Conservation (phyloP, 2,797 vertebrate genomes). For the Parauchenoglanis punctatus region DNA sequence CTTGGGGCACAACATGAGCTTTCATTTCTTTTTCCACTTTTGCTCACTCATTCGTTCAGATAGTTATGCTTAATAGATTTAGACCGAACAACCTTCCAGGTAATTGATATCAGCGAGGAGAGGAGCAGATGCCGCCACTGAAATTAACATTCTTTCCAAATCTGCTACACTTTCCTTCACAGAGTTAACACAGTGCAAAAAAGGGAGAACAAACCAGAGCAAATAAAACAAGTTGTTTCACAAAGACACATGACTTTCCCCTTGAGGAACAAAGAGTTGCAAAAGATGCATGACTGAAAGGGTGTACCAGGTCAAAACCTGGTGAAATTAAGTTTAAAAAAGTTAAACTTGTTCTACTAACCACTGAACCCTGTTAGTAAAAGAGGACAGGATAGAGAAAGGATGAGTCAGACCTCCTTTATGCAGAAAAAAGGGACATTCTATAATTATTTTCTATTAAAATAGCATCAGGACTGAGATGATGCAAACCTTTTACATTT, state of each 20-base stretch:
- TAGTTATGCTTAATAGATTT: conserved; percentile 43
- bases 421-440: neutral
- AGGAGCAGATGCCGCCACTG: neutral
- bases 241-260: neutral
- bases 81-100: conserved; percentile 28
- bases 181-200: conserved; percentile 2
- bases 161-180: neutral
- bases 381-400: neutral
- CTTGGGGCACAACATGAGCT: conserved; percentile 21
- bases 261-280: neutral
- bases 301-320: conserved; percentile 7
- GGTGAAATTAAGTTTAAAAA: neutral
- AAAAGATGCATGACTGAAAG: neutral
- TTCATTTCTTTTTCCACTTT: conserved; percentile 26
- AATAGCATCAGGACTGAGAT: neutral
- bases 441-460: conserved; percentile 11
- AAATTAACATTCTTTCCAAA: neutral
- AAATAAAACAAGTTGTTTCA: neutral
- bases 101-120: conserved; percentile 24
- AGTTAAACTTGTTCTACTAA: conserved; percentile 22
- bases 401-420: conserved; percentile 3
- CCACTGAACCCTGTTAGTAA: conserved; percentile 31
- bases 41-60: conserved; percentile 25
- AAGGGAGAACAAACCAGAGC: neutral
- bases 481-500: conserved; percentile 12